Base-by-base conservation (phyloP, 2,888 invertebrate genomes). In the Meloe dianella region DNA sequence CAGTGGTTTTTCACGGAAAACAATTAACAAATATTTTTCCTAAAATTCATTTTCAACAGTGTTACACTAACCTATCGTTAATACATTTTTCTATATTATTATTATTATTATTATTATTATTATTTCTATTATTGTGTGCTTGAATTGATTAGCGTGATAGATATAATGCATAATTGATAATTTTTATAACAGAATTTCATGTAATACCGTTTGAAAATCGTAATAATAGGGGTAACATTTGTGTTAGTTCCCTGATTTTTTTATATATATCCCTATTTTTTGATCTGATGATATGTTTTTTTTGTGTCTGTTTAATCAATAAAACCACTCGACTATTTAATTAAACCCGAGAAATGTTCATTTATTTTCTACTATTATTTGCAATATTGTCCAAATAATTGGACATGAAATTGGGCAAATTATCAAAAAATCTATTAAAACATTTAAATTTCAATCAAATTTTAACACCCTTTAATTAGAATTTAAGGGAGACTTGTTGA, bases 61-160 rank as follows among this genome's bases (percentile, higher is more conserved):
- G 61, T 57, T 61, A 68, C 54, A 68, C 47, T 65, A 66, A 68
- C 61, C 66, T 57, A 71, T 72, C 73, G 72, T 74, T 66, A 63
- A 71, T 70, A 73, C 67, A 5, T 1, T 72, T 69, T 72, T 74
- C 51, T 2, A 22, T 51, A 8, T 47, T 20, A 41, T 47, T 7
- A 47, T 24, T 5, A 20, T 22, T 20, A 10, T 24, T 14, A 54
- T 27, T 24, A 27, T 27, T 27, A 54, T 24, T 54, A 7, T 0
- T 41, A 41, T 27, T 2, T 27, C 8, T 17, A 20, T 47, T 47
- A 38, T 4, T 17, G 41, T 41, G 17, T 57, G 72, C 69, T 72
- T 63, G 62, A 65, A 70, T 69, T 64, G 78, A 78, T 77, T 75
- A 71, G 75, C 78, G 78, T 78, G 78, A 78, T 73, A 71, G 76